Conservation (phyloP, 2,113 vertebrate genomes). For the Hirundichthys speculiger region DNA sequence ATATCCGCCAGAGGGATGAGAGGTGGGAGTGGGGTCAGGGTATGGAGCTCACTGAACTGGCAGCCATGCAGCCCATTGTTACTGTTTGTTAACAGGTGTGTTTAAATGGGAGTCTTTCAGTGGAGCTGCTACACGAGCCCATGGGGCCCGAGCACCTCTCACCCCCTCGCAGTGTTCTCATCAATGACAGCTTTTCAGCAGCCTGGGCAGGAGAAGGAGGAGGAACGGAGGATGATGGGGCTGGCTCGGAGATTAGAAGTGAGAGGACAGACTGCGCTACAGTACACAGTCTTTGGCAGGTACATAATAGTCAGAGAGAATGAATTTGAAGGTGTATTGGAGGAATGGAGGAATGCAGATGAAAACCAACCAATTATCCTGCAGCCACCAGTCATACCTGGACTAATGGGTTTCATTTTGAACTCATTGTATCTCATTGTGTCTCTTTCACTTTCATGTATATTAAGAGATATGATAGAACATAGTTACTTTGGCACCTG, state of each 20-base stretch:
- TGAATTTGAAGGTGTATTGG: slow-evolving; percentile 8
- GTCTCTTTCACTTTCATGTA: too few relatives aligned
- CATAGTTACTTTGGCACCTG: too few relatives aligned
- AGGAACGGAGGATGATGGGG: slow-evolving; percentile 49
- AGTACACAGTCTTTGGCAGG: slow-evolving; percentile 38
- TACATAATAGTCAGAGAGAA: slow-evolving; percentile 39
- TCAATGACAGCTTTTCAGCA: slow-evolving; percentile 87
- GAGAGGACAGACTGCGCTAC: slow-evolving; percentile 43
- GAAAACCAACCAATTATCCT: too few relatives aligned
- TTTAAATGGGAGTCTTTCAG: slow-evolving; percentile 81
- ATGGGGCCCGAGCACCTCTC: slow-evolving; percentile 78
- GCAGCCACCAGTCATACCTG: too few relatives aligned
- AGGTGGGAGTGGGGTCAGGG: slow-evolving; percentile 58
- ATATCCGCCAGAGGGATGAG: slow-evolving; percentile 63
- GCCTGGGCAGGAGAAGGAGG: slow-evolving; percentile 75
- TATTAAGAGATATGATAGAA: too few relatives aligned
- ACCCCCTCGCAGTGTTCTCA: slow-evolving; percentile 80
- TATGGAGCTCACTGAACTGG: slow-evolving; percentile 71
- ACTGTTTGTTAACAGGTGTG: slow-evolving; percentile 82
- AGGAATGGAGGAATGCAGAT: too few relatives aligned
- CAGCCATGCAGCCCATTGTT: slow-evolving; percentile 79
- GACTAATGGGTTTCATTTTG: too few relatives aligned
- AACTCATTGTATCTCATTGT: too few relatives aligned
- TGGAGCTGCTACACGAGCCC: slow-evolving; percentile 74
- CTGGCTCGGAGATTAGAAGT: slow-evolving; percentile 52